These are phyloP conservation scores for Sylvicola fuscatus DNA, from an alignment of 2,888 invertebrate genomes.

Conservation along the genomic window DNA sequence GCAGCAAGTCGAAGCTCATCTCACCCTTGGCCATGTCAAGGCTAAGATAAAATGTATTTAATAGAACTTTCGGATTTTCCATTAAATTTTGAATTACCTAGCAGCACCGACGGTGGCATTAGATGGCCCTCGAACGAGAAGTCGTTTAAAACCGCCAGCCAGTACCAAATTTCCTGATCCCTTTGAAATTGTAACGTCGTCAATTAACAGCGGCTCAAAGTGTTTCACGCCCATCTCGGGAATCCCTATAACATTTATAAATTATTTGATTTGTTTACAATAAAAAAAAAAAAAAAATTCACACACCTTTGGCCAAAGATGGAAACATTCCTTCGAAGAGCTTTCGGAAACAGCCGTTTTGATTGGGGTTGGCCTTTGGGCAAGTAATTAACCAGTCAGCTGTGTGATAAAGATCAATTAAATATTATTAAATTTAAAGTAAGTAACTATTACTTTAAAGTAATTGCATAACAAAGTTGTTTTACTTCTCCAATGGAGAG, in stretches of 20 bases:
- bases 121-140: slow-evolving; percentile 32
- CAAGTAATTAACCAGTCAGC: slow-evolving; percentile 33
- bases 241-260: slow-evolving; percentile 20
- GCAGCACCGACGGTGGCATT: slow-evolving; percentile 28
- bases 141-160: slow-evolving; percentile 31
- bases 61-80: not conserved
- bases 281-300: not conserved
- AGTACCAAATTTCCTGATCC: slow-evolving; percentile 32
- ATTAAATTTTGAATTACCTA: slow-evolving; percentile 12
- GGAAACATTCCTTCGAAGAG: slow-evolving; percentile 34
- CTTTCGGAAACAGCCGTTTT: slow-evolving; percentile 30
- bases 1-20: slow-evolving; percentile 31
- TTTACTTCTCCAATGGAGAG: no score
- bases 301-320: slow-evolving; percentile 29
- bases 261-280: not conserved
- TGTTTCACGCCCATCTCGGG: slow-evolving; percentile 34
- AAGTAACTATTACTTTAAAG: no score
- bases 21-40: slow-evolving; percentile 28
- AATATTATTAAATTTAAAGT: not conserved
- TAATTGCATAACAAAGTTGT: no score
- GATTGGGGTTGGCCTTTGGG: slow-evolving; percentile 27
- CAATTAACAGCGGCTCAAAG: slow-evolving; percentile 34
- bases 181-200: slow-evolving; percentile 31
- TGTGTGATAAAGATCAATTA: slow-evolving; percentile 15
- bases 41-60: slow-evolving; percentile 15